Conservation (phyloP, 2,113 vertebrate genomes). For the Lasiurus borealis region DNA sequence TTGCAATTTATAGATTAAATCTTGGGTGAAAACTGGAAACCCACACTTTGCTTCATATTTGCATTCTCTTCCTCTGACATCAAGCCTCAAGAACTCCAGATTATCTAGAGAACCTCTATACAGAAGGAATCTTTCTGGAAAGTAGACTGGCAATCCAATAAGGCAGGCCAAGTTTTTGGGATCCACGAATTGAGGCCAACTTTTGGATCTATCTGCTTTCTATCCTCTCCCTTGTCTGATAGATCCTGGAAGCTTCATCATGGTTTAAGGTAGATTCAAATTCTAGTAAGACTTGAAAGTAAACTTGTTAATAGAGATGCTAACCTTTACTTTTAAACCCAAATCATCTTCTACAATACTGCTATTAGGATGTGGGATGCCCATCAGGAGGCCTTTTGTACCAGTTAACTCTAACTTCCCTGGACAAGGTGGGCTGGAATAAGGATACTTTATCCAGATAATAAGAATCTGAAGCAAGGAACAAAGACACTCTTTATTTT, state of each 20-base stretch:
- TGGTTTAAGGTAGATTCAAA: background rate
- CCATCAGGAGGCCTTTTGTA: background rate
- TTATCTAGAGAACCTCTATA: background rate
- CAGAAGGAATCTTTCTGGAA: background rate
- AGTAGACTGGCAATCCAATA: background rate
- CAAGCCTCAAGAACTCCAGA: background rate
- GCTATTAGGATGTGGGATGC: rapidly evolving
- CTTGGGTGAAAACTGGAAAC: background rate
- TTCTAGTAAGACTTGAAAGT: background rate
- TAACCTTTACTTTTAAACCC: background rate
- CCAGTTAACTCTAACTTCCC: background rate
- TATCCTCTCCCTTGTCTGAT: background rate
- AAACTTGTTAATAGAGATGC: background rate
- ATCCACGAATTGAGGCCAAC: background rate
- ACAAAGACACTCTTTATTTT: background rate
- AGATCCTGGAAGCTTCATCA: background rate
- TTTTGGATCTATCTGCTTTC: background rate
- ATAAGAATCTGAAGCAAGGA: background rate
- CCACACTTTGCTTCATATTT: background rate
- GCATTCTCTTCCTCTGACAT: background rate
- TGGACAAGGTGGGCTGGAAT: background rate
- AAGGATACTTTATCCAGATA: background rate
- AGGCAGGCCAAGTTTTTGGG: background rate
- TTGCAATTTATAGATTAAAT: background rate
- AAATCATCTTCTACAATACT: background rate